Base-by-base conservation (phyloP, 2,797 vertebrate species). In the Tamandua tetradactyla region DNA sequence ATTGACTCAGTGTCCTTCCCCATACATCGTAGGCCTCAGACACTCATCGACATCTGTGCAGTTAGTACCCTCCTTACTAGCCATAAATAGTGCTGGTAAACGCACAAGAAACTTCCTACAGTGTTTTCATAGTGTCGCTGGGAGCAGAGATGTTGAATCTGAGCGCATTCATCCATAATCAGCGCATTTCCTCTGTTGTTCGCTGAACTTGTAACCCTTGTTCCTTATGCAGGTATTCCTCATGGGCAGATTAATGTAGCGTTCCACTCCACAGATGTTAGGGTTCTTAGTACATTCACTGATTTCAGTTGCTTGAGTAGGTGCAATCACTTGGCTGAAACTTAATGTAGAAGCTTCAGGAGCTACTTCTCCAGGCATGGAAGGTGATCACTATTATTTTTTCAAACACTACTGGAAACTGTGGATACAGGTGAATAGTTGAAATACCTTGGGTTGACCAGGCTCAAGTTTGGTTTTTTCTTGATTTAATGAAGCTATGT, bases 321-420 rank as follows among this genome's bases (percentile, higher is more conserved):
- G 99, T 47, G 99, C 99, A 75, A 99, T 99, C 97, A 99, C 99
- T 98, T 99, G 99, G 97, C 99, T 99, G 62, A 99, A 99, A 69
- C 99, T 99, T 0, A 99, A 99, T 3, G 98, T 98, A 37, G 98
- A 99, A 44, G 97, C 98, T 96, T 99, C 98, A 2, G 99, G 99
- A 90, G 99, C 98, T 94, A 99, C 98, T 97, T 99, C 99, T 61
- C 99, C 99, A 47, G 99, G 99, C 75, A 98, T 97, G 55, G 99
- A 99, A 74, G 99, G 99, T 55, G 99, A 99, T 25, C n/a, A n/a
- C n/a, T n/a, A n/a, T n/a, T n/a, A 98, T 99, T 98, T 98, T 99
- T 97, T 99, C 99, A 97, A 99, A 98, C 93, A 99, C 98, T 98
- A 98, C 99, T 47, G 47, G 47, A 47, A 47, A 47, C 13, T 47